Percentiles rank a stretch among this genome's conserved stretches.
Evolutionary conservation across 2,888 invertebrate species (phyloP).

Genomic region (Dryobotodes eremita): DNA sequence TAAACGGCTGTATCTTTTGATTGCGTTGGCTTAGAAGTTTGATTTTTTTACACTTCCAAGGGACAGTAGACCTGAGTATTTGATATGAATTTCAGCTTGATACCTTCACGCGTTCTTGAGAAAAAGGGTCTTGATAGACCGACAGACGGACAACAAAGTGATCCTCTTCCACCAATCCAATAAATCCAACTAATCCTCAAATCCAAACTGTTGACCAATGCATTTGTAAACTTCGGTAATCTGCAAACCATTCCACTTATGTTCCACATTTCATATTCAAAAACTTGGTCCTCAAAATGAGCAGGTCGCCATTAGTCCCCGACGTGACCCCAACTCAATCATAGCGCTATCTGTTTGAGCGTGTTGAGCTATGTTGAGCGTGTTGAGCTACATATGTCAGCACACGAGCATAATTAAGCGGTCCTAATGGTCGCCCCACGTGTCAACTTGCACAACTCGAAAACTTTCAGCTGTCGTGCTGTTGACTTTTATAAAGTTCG

Average conservation of each 20-base stretch:
- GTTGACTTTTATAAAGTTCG: slow-evolving; percentile 45
- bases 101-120: too few species aligned
- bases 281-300: slow-evolving; percentile 22
- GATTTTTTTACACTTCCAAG: too few species aligned
- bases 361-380: slow-evolving; percentile 24
- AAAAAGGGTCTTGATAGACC: too few species aligned
- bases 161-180: neutral
- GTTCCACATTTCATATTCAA: slow-evolving; percentile 11
- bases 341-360: slow-evolving; percentile 42
- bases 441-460: slow-evolving; percentile 37
- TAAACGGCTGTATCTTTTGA: too few species aligned
- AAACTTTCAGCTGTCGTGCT: slow-evolving; percentile 33
- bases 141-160: too few species aligned
- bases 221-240: neutral
- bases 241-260: neutral
- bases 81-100: too few species aligned
- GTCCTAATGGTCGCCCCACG: slow-evolving; percentile 31
- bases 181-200: neutral
- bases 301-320: slow-evolving; percentile 12
- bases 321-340: slow-evolving; percentile 49
- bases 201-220: neutral
- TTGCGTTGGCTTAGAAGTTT: too few species aligned
- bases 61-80: too few species aligned
- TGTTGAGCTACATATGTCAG: slow-evolving; percentile 36
- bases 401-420: slow-evolving; percentile 53